Percentiles rank a stretch among this genome's conserved stretches.
Evolutionary conservation across 2,888 invertebrate species (phyloP).

Genomic region (Mimas tiliae): DNA sequence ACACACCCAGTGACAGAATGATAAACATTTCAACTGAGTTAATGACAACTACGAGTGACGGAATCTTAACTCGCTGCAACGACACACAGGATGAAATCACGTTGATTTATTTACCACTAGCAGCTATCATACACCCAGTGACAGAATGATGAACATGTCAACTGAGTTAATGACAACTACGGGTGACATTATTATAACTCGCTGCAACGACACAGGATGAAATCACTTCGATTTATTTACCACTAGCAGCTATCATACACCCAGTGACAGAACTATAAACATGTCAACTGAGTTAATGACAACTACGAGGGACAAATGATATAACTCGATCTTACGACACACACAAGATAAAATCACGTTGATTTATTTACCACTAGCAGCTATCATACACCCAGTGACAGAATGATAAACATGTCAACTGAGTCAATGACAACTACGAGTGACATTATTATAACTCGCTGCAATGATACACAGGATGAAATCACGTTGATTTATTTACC

Average conservation of each 20-base stretch:
- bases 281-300: not conserved
- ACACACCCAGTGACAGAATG: conserved; percentile 38
- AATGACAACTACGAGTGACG: conserved; percentile 30
- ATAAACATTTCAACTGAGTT: conserved; percentile 36
- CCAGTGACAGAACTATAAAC: conserved; percentile 20
- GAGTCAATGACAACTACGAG: too few species aligned
- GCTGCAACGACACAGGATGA: not conserved
- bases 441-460: too few species aligned
- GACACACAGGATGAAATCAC: not conserved
- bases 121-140: conserved; percentile 16
- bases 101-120: not conserved
- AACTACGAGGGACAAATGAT: not conserved
- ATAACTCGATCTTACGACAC: too few species aligned
- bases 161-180: conserved; percentile 3
- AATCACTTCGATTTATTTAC: not conserved
- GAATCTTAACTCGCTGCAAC: not conserved
- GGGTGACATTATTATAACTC: not conserved
- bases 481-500: too few species aligned
- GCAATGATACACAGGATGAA: too few species aligned
- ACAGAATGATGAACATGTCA: conserved; percentile 7
- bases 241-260: not conserved
- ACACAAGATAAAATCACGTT: not conserved
- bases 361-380: conserved; percentile 25
- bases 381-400: conserved; percentile 23
- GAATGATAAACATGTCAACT: too few species aligned